Evolutionary conservation across 2,113 vertebrate species (phyloP).

Genomic region (Scortum barcoo): DNA sequence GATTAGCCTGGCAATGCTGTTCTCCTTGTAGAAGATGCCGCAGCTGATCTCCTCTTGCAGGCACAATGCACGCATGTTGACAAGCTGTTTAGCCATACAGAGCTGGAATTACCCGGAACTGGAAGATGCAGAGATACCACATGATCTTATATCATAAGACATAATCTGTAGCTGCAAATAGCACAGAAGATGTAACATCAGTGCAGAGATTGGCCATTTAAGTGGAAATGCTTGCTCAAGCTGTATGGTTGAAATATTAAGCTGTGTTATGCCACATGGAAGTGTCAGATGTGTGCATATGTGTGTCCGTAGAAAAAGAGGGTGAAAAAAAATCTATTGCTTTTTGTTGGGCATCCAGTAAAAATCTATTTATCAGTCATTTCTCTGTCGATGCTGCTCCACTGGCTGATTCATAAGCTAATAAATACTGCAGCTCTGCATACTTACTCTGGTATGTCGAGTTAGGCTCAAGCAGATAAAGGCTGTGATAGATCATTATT

Average conservation of each 20-base stretch:
- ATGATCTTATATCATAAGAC: neutral
- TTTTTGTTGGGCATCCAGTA: conserved; percentile 36
- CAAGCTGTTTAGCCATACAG: conserved; percentile 57
- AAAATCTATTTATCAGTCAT: conserved; percentile 60
- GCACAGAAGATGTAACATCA: conserved; percentile 11
- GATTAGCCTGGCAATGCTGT: conserved; percentile 64
- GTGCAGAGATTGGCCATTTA: neutral
- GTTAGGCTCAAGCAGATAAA: conserved; percentile 60
- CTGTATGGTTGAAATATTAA: conserved; percentile 46
- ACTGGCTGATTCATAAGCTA: conserved; percentile 53
- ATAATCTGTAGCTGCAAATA: conserved; percentile 32
- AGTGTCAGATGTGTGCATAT: conserved; percentile 9
- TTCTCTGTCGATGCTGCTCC: conserved; percentile 45
- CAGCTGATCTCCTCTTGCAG: conserved; percentile 41
- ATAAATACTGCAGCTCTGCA: conserved; percentile 60
- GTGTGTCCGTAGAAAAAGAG: neutral
- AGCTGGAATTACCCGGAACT: conserved; percentile 35
- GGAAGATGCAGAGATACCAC: conserved; percentile 31
- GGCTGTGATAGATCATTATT: conserved; percentile 70
- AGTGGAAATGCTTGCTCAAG: conserved; percentile 13
- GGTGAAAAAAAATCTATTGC: conserved; percentile 24
- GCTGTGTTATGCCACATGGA: neutral
- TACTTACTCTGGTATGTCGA: conserved; percentile 50
- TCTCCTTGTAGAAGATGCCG: conserved; percentile 58
- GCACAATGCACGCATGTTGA: conserved; percentile 48